A percentile compares a stretch with the other conserved stretches of the same genome.
These are phyloP conservation scores for Pyrgilauda ruficollis DNA, from an alignment of 2,113 vertebrate species.

Conservation along the genomic window DNA sequence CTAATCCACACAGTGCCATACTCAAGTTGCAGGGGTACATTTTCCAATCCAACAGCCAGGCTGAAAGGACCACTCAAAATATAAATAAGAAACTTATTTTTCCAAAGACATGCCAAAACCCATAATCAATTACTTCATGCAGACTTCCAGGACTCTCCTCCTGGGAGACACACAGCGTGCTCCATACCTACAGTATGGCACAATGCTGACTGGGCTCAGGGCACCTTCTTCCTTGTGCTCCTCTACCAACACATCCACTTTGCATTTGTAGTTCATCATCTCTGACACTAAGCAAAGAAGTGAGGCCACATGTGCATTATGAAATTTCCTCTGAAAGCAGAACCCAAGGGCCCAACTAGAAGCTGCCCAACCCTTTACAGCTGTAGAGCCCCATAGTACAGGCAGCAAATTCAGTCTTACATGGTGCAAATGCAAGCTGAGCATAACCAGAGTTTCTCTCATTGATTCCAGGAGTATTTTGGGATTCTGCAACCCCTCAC, in stretches of 20 bases:
- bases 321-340: not conserved
- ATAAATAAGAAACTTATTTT: not conserved
- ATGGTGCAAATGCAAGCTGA: not conserved
- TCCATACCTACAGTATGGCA: not conserved
- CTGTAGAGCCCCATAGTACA: not conserved
- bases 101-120: not conserved
- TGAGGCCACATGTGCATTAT: rapidly evolving
- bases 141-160: not conserved
- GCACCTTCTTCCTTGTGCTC: not conserved
- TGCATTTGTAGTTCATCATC: not conserved
- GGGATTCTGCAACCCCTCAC: not conserved
- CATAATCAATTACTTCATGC: not conserved
- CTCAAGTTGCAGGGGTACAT: not conserved
- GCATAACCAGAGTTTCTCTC: not conserved
- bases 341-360: not conserved
- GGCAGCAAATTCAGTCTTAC: not conserved
- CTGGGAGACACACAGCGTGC: rapidly evolving
- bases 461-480: not conserved
- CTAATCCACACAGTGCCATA: not conserved
- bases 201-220: not conserved
- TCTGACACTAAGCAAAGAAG: not conserved
- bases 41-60: not conserved
- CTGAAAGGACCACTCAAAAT: not conserved
- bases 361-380: not conserved
- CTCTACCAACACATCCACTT: not conserved